phyloP scores from a whole-genome alignment of 2,888 invertebrate genomes.

The Plebejus melissa region DNA sequence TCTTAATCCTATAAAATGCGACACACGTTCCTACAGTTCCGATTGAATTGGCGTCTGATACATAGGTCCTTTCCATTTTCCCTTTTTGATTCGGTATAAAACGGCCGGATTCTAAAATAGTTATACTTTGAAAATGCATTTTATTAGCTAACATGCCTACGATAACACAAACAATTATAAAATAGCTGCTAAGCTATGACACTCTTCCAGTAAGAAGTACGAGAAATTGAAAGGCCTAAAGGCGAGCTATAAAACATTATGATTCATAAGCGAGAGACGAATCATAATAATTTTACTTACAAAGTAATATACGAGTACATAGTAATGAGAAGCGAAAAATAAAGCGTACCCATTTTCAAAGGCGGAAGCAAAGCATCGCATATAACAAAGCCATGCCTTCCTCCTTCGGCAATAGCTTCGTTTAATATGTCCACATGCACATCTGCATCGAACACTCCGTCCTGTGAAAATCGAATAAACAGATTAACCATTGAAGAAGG shows the following conservation, averaged over 20 bases:
- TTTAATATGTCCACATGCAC: conserved; percentile 80
- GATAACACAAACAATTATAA: too few relatives aligned
- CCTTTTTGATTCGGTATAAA: conserved; percentile 69
- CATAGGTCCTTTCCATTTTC: conserved; percentile 76
- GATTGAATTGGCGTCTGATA: conserved; percentile 80
- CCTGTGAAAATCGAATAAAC: conserved; percentile 54
- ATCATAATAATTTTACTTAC: too few relatives aligned
- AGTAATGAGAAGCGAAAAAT: not conserved
- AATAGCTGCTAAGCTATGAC: too few relatives aligned
- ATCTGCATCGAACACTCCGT: conserved; percentile 85
- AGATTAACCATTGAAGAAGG: too few relatives aligned
- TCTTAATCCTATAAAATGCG: conserved; percentile 83
- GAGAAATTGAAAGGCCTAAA: too few relatives aligned
- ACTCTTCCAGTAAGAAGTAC: too few relatives aligned
- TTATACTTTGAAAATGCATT: not conserved
- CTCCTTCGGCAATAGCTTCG: conserved; percentile 80
- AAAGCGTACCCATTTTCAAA: conserved; percentile 78
- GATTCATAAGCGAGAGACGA: too few relatives aligned
- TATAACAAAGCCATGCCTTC: conserved; percentile 80
- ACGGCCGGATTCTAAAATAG: conserved; percentile 80
- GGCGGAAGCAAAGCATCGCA: conserved; percentile 83
- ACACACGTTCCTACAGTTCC: conserved; percentile 81
- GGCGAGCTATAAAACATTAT: too few relatives aligned
- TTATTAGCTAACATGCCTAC: not conserved
- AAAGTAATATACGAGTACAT: too few relatives aligned